A percentile compares a stretch with the other conserved stretches of the same genome.
phyloP scores from a whole-genome alignment of 2,113 vertebrate genomes.

The Diglossa brunneiventris region DNA sequence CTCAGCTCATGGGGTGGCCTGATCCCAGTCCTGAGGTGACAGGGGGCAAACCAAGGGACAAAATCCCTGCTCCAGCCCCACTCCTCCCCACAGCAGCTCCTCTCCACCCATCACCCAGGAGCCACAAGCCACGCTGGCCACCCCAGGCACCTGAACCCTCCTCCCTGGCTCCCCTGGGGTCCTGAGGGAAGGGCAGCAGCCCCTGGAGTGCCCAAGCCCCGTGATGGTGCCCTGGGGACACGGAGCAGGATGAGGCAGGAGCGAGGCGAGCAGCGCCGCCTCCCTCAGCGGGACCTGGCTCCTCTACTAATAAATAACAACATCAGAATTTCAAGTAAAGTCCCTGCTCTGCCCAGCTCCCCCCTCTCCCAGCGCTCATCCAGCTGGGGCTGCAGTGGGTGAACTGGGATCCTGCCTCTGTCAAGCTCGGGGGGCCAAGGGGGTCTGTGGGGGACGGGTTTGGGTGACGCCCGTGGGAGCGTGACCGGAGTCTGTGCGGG shows the following conservation, averaged over 20 bases:
- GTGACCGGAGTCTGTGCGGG: not conserved
- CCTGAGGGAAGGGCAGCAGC: not conserved
- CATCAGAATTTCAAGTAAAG: slow-evolving; percentile 61
- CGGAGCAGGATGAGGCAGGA: not conserved
- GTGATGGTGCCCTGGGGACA: accelerated
- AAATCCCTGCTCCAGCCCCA: not conserved
- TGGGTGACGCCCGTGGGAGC: not conserved
- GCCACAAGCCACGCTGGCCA: not conserved
- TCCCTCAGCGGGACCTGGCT: not conserved
- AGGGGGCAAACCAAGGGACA: not conserved
- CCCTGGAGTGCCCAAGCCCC: not conserved
- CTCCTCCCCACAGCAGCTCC: not conserved
- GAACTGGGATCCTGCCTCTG: not conserved
- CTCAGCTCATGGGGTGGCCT: not conserved
- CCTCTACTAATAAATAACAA: slow-evolving; percentile 64
- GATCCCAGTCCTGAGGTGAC: not conserved
- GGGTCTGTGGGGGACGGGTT: not conserved
- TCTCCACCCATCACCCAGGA: not conserved
- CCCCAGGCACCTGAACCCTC: not conserved
- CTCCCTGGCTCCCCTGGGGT: not conserved
- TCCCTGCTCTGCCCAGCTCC: not conserved
- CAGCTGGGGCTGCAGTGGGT: not conserved
- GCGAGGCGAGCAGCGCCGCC: not conserved
- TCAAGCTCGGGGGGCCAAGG: not conserved
- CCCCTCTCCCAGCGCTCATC: not conserved